Base-by-base conservation (phyloP, 2,888 invertebrate genomes). In the Cylloceria caligata region DNA sequence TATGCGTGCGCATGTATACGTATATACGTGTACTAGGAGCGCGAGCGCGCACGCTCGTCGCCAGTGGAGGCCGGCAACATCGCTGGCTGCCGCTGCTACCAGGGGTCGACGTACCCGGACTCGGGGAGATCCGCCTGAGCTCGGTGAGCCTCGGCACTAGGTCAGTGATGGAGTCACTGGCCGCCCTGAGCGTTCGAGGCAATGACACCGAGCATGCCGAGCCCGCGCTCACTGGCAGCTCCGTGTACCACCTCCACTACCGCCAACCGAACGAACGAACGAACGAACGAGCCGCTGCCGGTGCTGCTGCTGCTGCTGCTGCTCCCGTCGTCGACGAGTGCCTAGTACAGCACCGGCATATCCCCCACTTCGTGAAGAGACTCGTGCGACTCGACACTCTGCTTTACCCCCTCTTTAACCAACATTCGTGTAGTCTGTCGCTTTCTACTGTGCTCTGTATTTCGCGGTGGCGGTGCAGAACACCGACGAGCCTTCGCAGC, bases 111-210 rank as follows among this genome's bases (percentile, higher is more conserved):
- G 91, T 86, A 88, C 91, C 83, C 71, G 27, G 67, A 69, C 82
- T 92, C 92, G 92, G 81, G 1, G n/a, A 69, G 68, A 81, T 80
- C 85, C 90, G 91, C 30, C 69, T 47, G 7, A 6, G 80, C 87
- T 92, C 92, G 92, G 84, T n/a, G 34, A 24, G 36, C 65, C 86
- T 92, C 92, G 92, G 92, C 92, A 92, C 91, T 92, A 92, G 92
- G 92, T 92, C 92, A 92, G 92, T 92, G 92, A 92, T 92, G 91
- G 92, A 92, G 92, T 92, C 92, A 92, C 92, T 92, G 92, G 91
- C 92, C 92, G 92, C 91, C 92, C 91, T 88, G 91, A 91, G 91
- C 92, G 89, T 90, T n/a, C 92, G 91, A 92, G 92, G 92, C 92
- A 92, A 92, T 92, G 92, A 92, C 92, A 92, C 92, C 92, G 90